Base-by-base conservation (phyloP, 2,797 vertebrate genomes). In the Chromis chromis region DNA sequence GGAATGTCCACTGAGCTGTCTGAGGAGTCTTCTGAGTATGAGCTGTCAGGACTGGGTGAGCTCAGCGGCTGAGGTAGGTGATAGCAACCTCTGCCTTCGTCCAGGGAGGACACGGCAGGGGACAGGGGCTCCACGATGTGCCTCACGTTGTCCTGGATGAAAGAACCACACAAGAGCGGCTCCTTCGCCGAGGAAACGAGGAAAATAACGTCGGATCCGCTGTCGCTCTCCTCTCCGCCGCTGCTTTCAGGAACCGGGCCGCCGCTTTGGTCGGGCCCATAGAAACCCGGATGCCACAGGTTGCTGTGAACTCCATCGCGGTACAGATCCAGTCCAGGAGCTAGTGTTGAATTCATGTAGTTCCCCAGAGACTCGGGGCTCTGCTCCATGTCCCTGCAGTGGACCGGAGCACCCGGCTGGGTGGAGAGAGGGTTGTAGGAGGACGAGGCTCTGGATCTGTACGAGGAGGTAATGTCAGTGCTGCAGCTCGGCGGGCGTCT, bases 201-300 rank as follows among this genome's bases (percentile, higher is more conserved):
- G 62, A 92, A 93, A 28, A 93, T 92, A 1, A 93, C 91, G 4
- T 94, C 91, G 0, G 92, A 92, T 66, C 90, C 89, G 19, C 91
- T 92, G 76, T 92, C 90, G 24, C 91, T 93, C 69, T 92, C 88
- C 58, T 92, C 91, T 0, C 83, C 89, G 0, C 87, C 88, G 39
- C 85, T 91, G 84, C 90, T 93, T 17, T 93, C 90, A 0, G 79
- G 78, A 22, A 58, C 73, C 0, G 65, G 66, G 2, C 66, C 69
- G 2, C 79, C 50, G 0, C 60, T 62, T 3, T 72, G 84, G 46
- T 86, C 71, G 0, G 86, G 48, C n/a, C 82, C 81, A 4, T 89
- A 94, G 74, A 89, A 92, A 10, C 87, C 82, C 0, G 76, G 58
- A n/a, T 90, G 90, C 92, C 91, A 91, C 72, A 92, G 75, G 74